Evolutionary conservation across 1,140 invertebrate species (phyloP).

Genomic region (Lepidostoma basale): DNA sequence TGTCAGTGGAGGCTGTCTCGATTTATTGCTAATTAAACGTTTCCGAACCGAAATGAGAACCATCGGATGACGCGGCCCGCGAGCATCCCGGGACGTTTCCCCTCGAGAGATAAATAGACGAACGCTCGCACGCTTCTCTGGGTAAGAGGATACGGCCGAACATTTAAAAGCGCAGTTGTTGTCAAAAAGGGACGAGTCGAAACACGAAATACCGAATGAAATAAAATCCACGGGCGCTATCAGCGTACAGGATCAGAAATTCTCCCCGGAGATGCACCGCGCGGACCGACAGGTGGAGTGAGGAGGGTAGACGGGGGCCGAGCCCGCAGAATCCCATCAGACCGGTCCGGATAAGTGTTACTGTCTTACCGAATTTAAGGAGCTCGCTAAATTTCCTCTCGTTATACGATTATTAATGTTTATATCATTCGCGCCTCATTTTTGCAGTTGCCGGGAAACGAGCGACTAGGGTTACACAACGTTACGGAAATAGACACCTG

Average conservation of each 20-base stretch:
- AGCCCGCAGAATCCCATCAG: conserved; percentile 1
- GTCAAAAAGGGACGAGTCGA: conserved; percentile 30
- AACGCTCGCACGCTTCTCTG: background rate
- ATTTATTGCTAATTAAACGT: conserved; percentile 28
- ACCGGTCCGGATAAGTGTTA: conserved; percentile 25
- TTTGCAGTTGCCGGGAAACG: background rate
- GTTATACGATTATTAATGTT: background rate
- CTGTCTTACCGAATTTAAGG: conserved; percentile 17
- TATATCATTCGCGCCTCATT: background rate
- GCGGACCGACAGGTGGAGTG: conserved; percentile 27
- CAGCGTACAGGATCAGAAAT: conserved; percentile 28
- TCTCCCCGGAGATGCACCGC: conserved; percentile 26
- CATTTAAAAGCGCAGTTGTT: conserved; percentile 22
- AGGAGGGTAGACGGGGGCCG: background rate
- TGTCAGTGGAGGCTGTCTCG: background rate
- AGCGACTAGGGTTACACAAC: background rate
- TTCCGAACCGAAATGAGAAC: conserved; percentile 15
- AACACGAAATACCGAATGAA: conserved; percentile 32
- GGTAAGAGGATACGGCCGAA: background rate
- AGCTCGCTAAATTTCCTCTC: conserved; percentile 21
- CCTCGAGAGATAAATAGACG: conserved; percentile 4
- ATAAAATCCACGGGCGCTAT: conserved; percentile 28
- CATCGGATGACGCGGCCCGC: background rate
- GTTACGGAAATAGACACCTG: background rate
- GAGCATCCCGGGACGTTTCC: background rate